phyloP scores from a whole-genome alignment of 2,797 vertebrate genomes.

The Falco cherrug region DNA sequence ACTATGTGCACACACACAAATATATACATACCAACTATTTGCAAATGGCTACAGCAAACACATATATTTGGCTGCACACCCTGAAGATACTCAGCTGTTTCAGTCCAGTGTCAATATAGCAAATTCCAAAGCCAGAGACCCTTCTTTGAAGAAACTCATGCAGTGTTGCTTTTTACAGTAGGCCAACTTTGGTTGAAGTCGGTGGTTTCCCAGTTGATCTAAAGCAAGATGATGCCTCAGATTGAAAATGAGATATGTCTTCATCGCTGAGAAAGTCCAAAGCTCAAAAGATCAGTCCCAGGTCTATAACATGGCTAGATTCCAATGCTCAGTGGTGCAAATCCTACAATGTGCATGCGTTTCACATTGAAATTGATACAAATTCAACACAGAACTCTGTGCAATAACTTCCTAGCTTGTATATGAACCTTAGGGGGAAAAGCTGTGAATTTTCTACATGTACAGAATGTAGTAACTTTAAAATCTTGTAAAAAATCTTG shows the following conservation, averaged over 20 bases:
- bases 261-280: neutral
- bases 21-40: neutral
- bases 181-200: neutral
- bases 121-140: neutral
- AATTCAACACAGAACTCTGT: neutral
- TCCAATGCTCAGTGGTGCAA: neutral
- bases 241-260: neutral
- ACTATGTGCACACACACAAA: neutral
- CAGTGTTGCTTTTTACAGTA: neutral
- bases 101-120: neutral
- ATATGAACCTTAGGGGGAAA: neutral
- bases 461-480: neutral
- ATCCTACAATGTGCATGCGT: neutral
- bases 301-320: neutral
- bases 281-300: neutral
- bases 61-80: neutral
- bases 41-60: neutral
- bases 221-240: neutral
- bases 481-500: neutral
- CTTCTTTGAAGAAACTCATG: neutral
- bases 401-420: neutral
- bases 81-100: neutral
- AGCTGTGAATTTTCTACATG: neutral
- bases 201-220: neutral
- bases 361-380: neutral